Base-by-base conservation (phyloP, 2,113 vertebrate genomes). In the Desmodus rotundus region DNA sequence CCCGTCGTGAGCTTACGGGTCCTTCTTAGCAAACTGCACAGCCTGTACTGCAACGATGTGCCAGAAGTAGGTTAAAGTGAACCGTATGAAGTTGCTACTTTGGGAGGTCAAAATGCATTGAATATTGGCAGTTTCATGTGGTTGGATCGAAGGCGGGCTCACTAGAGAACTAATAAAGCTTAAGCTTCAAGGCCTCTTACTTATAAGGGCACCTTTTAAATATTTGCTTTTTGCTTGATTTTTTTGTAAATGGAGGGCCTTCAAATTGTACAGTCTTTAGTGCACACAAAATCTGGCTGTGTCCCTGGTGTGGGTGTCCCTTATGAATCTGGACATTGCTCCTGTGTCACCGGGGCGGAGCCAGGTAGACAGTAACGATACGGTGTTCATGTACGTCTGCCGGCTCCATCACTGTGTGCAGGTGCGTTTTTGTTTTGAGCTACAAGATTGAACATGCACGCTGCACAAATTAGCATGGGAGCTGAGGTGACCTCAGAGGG, bases 371-470 rank as follows among this genome's bases (percentile, higher is more conserved):
- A 38, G 63, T 20, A n/a, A n/a, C 16, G 9, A 63, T 41, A 38
- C 19, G 0, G 10, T 3, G 3, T 24, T 58, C 0, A 45, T 2
- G 43, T 31, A 0, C 10, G 14, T 19, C 47, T 31, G 16, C 65
- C 56, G 24, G 47, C 17, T 22, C 47, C 24, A 0, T n/a, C 47
- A 8, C 33, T 16, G 33, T n/a, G 31, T 65, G 38, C 31, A 33
- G 31, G 45, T 31, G 20, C 6, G 17, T 38, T 74, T 87, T n/a
- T 61, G 38, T 76, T 45, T 41, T n/a, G n/a, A 82, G 45, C 47
- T 16, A 24, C 20, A 68, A 17, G 68, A 38, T 56, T 26, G 83
- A 58, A 56, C 2, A 20, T 52, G 38, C 14, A 3, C 24, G 65
- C 14, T 17, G 15, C 54, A 67, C n/a, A 67, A 19, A 22, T 50